Evolutionary conservation across 2,113 vertebrate genomes (phyloP).

Genomic region (Sakesphorus luctuosus): DNA sequence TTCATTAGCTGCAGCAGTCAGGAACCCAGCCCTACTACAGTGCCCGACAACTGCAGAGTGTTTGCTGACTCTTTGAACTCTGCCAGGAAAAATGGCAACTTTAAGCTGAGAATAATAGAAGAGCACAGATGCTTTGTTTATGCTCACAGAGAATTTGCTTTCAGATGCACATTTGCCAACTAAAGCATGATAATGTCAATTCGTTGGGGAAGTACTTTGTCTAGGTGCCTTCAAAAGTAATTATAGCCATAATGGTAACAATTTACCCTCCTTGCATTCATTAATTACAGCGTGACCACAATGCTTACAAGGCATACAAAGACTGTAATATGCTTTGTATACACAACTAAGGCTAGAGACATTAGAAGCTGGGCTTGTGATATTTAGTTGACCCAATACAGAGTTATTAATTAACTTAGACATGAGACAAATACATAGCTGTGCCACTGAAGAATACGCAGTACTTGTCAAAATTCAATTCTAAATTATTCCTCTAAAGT

Average conservation of each 20-base stretch:
- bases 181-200: conserved; percentile 9
- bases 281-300: not conserved
- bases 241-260: conserved; percentile 3
- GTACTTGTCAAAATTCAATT: not conserved
- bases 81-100: not conserved
- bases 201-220: not conserved
- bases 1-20: not conserved
- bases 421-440: not conserved
- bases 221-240: conserved; percentile 25
- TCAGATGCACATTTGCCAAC: not conserved
- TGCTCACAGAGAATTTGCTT: not conserved
- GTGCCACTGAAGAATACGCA: not conserved
- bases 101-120: not conserved
- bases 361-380: not conserved
- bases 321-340: not conserved
- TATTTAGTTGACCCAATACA: not conserved
- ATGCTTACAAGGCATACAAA: not conserved
- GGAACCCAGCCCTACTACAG: not conserved
- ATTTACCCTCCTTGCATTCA: not conserved
- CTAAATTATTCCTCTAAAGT: not conserved
- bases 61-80: not conserved
- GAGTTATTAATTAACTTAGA: not conserved
- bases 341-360: not conserved
- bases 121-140: not conserved
- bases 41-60: not conserved